Evolutionary conservation across 1,140 invertebrate species (phyloP), one percentile per base, ranked within the genome.

Genomic region (Aphelinus atriplicis): DNA sequence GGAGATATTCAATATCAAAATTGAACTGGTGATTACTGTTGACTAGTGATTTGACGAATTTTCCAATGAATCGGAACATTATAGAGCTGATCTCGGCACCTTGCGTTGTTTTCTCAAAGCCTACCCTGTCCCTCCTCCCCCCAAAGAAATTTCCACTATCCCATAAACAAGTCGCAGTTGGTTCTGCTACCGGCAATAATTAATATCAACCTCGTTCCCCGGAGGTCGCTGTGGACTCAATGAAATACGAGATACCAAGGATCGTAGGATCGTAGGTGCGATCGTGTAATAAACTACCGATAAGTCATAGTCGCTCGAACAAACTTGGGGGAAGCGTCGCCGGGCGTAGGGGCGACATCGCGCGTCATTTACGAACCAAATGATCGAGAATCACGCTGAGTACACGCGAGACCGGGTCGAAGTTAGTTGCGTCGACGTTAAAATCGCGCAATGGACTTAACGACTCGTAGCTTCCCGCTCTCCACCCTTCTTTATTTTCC

Each of bases 401-500:
- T 51, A 5, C 42, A 7, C 42, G 50, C 42, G 5, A 55, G 9
- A 55, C 26, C 26, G 47, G 9, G 51, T 56, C 51, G 62, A 62
- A 62, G 60, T 66, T 42, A 26, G 48, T 55, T 51, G n/a, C 4
- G 51, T 56, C 42, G 53, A 55, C 51, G 65, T 65, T 46, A 56
- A 51, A 45, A 9, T 3, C 6, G 26, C 67, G 4, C 43, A 60
- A 60, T 74, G 77, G 70, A 78, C 77, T 79, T 79, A 79, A 79
- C 78, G 78, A 79, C 78, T 79, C 78, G 73, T 81, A 79, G 78
- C 77, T 66, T 70, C 62, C 62, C 61, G 62, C 50, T 66, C 74
- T 63, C 60, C 63, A 47, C 60, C 58, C 61, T 58, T 71, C 69
- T 71, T 46, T 26, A 50, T 55, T 42, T 53, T 26, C 51, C 42